phyloP scores from a whole-genome alignment of 2,888 invertebrate genomes.

The Drosophila borealis region DNA sequence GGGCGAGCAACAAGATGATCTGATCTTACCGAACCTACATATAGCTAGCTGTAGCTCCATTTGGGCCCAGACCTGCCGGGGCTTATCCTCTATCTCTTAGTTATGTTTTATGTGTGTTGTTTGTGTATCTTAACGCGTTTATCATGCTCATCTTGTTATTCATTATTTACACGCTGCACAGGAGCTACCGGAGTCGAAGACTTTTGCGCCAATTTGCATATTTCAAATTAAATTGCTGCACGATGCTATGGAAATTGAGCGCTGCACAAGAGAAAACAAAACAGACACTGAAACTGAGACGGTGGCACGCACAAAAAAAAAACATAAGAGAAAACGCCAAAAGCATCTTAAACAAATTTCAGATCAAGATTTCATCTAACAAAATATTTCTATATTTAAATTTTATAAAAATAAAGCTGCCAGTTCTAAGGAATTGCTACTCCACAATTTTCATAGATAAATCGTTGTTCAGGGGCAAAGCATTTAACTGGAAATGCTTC shows the following conservation, averaged over 20 bases:
- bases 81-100: neutral
- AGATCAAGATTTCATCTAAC: neutral
- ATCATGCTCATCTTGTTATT: conserved; percentile 47
- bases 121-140: conserved; percentile 14
- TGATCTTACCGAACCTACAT: conserved; percentile 11
- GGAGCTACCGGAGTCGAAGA: conserved; percentile 11
- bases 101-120: neutral
- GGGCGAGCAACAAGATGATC: conserved; percentile 7
- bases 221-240: conserved; percentile 58
- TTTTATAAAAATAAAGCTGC: neutral
- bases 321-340: neutral
- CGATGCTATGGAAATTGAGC: conserved; percentile 35
- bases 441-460: neutral
- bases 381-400: neutral
- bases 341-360: conserved; percentile 14
- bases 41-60: neutral
- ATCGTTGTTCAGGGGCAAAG: no score
- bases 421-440: neutral
- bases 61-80: neutral
- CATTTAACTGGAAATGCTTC: no score
- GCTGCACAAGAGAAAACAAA: conserved; percentile 1
- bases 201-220: conserved; percentile 51
- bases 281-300: no score
- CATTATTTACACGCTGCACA: conserved; percentile 42
- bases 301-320: neutral